A percentile compares a stretch with the other conserved stretches of the same genome.
phyloP scores from a whole-genome alignment of 1,140 invertebrate genomes.

The Drosophila serrata region DNA sequence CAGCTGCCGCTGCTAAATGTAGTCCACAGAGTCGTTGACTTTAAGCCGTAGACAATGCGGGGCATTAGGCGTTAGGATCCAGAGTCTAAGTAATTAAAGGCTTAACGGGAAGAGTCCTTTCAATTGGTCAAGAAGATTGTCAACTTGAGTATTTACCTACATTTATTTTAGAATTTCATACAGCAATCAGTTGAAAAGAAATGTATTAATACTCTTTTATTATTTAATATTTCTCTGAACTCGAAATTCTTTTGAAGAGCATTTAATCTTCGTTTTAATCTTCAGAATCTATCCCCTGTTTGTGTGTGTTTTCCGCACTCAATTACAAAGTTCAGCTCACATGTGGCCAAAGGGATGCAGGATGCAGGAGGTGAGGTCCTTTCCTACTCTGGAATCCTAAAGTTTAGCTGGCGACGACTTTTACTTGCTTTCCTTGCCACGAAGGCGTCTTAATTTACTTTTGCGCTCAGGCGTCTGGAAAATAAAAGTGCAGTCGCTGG shows the following conservation, averaged over 20 bases:
- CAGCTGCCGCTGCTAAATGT: constrained; percentile 26
- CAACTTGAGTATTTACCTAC: no score
- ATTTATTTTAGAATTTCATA: background rate
- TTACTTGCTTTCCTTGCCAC: constrained; percentile 61
- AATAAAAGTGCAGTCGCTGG: constrained; percentile 60
- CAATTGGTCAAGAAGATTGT: background rate
- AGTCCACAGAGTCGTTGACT: constrained; percentile 65
- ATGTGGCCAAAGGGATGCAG: constrained; percentile 28
- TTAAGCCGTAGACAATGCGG: constrained; percentile 75
- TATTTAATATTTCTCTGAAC: no score
- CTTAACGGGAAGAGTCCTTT: background rate
- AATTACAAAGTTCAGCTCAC: constrained; percentile 66
- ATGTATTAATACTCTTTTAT: no score
- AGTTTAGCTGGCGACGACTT: constrained; percentile 63
- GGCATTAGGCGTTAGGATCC: constrained; percentile 54
- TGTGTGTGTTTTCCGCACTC: constrained; percentile 42
- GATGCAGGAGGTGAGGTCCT: constrained; percentile 12
- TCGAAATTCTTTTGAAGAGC: background rate
- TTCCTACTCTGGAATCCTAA: constrained; percentile 41
- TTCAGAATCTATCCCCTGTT: background rate
- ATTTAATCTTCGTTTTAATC: constrained; percentile 4
- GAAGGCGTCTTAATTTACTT: constrained; percentile 77
- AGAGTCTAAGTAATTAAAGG: constrained; percentile 44
- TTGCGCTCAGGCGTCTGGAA: constrained; percentile 74
- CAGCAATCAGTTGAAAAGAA: fast-evolving